Evolutionary conservation across 2,888 invertebrate genomes (phyloP), one percentile per base, ranked within the genome.

Genomic region (Platynereis dumerilii): DNA sequence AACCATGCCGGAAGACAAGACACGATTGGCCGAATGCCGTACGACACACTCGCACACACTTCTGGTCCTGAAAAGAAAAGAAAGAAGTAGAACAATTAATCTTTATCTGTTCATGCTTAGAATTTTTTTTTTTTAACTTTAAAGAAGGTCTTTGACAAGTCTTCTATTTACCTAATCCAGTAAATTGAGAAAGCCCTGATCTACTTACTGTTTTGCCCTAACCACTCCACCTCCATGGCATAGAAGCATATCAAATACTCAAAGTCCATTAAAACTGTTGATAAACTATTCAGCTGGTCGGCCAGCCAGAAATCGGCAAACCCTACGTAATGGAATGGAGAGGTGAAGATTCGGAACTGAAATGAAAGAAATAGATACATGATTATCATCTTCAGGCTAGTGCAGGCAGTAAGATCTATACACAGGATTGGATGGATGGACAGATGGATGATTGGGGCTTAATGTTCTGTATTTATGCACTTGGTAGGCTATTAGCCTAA

Each of bases 281-380:
- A 91, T 72, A 99, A 87, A 62, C 96, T 96, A 85, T 96, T 98
- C 79, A 97, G 87, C 84, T 98, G 98, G 87, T 98, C 97, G 3
- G 96, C 97, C 83, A 98, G 89, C 97, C 97, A 98, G 88, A 98
- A 98, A 86, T 98, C 97, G 27, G 97, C 96, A 82, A 97, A 98
- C 53, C 92, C 89, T 10, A 98, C 97, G 74, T 92, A 93, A 80
- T 92, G 91, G 81, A 96, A 95, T 24, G 97, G 97, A 0, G 97
- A 94, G 42, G 92, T 89, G 56, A 95, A 78, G 72, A 96, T 82
- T n/a, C 83, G 76, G 62, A 79, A 80, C 84, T 85, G 74, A 59
- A 74, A 75, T 28, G 39, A 22, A 34, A 34, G 34, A 34, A 34
- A 34, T 34, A n/a, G n/a, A n/a, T n/a, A n/a, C n/a, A n/a, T n/a